Evolutionary conservation across 2,797 vertebrate species (phyloP), one percentile per base, ranked within the genome.

Genomic region (Acanthurus tractus): DNA sequence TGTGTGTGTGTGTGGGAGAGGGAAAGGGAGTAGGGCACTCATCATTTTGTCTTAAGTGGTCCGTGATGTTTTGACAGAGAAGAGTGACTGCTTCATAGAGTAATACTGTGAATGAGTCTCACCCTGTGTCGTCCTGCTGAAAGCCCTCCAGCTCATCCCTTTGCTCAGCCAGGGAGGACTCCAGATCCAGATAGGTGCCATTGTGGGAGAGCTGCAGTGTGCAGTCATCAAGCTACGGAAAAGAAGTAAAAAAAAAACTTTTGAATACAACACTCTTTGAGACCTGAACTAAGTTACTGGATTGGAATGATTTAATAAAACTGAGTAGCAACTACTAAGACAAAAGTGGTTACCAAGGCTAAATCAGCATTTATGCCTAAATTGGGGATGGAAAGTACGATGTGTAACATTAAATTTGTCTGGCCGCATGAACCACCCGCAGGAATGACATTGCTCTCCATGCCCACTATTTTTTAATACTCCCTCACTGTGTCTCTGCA

Each of bases 101-200:
- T 46, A 42, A 62, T 20, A 46, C 59, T 52, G 61, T 62, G 69
- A 67, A 58, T 66, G 36, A 36, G 45, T 77, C 96, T 96, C 94
- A 99, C 98, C 97, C 97, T 58, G 88, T 86, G 86, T 96, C 92
- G 7, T 97, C 97, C 50, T 97, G 96, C 87, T 97, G 96, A 91
- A 99, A 99, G n/a, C 97, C 97, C 90, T 99, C 97, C 86, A 98
- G 74, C 83, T 99, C 97, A 54, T 98, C 97, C 79, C 94, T 95
- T 70, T 99, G 97, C 86, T 99, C 98, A 0, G 96, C 96, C 89
- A 99, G 92, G 0, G 97, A 98, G 4, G 96, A 97, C 91, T 99
- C 98, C 95, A 99, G 94, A 89, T 99, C 97, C 95, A 99, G 92
- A 91, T 99, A 99, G 78, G 96, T 96, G 76, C 97, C 97, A 58